Evolutionary conservation across 2,888 invertebrate genomes (phyloP).

Genomic region (Polydrusus cervinus): DNA sequence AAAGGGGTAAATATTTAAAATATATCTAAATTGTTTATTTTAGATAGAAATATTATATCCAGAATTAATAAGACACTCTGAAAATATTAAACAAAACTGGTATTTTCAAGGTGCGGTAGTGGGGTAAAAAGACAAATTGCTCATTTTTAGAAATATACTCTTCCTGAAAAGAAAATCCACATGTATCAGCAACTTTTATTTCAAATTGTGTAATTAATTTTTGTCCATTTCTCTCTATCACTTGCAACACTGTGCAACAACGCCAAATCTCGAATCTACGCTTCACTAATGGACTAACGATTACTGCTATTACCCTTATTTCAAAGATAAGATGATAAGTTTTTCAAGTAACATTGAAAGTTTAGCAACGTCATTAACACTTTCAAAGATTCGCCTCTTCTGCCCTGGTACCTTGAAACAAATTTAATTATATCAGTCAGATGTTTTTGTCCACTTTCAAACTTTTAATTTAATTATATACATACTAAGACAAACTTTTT

Average conservation of each 20-base stretch:
- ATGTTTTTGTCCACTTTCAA: conserved; percentile 38
- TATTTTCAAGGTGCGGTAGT: too few species aligned
- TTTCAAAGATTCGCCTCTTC: conserved; percentile 40
- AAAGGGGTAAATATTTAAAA: too few species aligned
- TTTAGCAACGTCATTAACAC: conserved; percentile 45
- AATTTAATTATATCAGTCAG: conserved; percentile 44
- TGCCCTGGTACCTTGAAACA: conserved; percentile 38
- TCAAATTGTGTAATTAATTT: too few species aligned
- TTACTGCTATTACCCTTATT: conserved; percentile 65
- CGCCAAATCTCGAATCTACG: conserved; percentile 61
- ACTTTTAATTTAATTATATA: conserved; percentile 43
- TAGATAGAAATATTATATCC: too few species aligned
- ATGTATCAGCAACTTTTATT: too few species aligned
- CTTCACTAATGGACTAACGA: conserved; percentile 68
- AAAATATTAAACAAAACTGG: too few species aligned
- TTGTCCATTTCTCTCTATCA: too few species aligned
- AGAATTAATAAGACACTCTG: too few species aligned
- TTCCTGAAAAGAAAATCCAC: too few species aligned
- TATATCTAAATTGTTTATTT: too few species aligned
- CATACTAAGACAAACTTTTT: conserved; percentile 2
- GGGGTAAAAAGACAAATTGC: too few species aligned
- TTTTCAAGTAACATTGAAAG: conserved; percentile 62
- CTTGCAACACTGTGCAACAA: conserved; percentile 28
- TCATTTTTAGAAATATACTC: too few species aligned
- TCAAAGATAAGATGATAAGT: conserved; percentile 65